phyloP scores from a whole-genome alignment of 2,113 vertebrate genomes.

The Circaetus cinerascens region DNA sequence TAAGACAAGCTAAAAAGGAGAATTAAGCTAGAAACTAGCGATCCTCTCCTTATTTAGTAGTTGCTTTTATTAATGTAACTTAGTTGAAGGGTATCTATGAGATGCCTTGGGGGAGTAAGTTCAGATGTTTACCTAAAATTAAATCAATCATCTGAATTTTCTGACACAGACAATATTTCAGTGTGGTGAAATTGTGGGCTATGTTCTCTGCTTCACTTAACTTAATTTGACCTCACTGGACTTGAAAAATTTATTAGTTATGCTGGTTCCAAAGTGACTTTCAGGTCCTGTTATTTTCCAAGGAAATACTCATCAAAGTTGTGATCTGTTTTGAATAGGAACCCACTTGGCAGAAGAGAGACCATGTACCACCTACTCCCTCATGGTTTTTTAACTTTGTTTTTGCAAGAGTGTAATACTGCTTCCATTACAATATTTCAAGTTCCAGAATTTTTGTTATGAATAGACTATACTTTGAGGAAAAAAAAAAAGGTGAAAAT shows the following conservation, averaged over 20 bases:
- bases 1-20: slow-evolving; percentile 18
- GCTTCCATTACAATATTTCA: not conserved
- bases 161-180: not conserved
- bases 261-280: not conserved
- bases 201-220: not conserved
- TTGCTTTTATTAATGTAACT: slow-evolving; percentile 19
- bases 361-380: not conserved
- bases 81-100: slow-evolving; percentile 6
- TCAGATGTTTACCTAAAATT: not conserved
- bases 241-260: not conserved
- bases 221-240: not conserved
- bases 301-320: not conserved
- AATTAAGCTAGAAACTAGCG: not conserved
- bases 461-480: not conserved
- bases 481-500: not conserved
- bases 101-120: not conserved
- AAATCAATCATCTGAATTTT: not conserved
- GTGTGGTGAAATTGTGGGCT: not conserved
- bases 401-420: not conserved
- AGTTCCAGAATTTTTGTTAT: not conserved
- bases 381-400: not conserved
- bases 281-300: not conserved
- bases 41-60: not conserved
- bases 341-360: not conserved
- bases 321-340: not conserved